These are phyloP conservation scores for Arbacia lixula DNA, from an alignment of 53 echinoderm and acorn worm species.

Conservation along the genomic window DNA sequence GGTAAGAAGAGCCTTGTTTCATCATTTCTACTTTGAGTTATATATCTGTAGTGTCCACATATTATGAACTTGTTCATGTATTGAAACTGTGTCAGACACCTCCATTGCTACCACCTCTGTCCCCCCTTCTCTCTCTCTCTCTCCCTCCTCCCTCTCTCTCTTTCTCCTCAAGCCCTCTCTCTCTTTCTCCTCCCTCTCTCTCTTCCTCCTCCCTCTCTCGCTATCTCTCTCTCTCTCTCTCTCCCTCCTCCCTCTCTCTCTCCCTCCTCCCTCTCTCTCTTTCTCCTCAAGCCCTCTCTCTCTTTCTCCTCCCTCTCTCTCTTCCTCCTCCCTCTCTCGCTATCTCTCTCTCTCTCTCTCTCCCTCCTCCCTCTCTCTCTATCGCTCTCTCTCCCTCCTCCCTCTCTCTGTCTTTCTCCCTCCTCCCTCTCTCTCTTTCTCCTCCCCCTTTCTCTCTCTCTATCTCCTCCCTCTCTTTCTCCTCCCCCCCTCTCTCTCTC, in stretches of 20 bases:
- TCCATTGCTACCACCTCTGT: not conserved
- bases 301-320: too few species aligned
- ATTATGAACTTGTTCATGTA: too few species aligned
- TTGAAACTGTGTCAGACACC: not conserved
- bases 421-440: not conserved
- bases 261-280: too few species aligned
- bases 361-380: not conserved
- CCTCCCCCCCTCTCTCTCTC: not conserved
- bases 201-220: not conserved
- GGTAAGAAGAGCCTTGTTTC: too few species aligned
- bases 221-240: not conserved
- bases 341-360: not conserved
- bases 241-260: not conserved
- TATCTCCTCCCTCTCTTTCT: not conserved
- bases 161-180: not conserved
- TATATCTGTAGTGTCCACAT: too few species aligned
- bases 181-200: not conserved
- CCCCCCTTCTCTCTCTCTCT: not conserved
- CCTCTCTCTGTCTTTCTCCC: not conserved
- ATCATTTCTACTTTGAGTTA: too few species aligned
- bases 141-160: not conserved
- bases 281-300: too few species aligned
- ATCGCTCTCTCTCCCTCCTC: not conserved
- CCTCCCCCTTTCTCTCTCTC: not conserved
- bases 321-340: not conserved